Conservation (phyloP, 1,140 invertebrate species). For the Drosophila nigrodunni region DNA sequence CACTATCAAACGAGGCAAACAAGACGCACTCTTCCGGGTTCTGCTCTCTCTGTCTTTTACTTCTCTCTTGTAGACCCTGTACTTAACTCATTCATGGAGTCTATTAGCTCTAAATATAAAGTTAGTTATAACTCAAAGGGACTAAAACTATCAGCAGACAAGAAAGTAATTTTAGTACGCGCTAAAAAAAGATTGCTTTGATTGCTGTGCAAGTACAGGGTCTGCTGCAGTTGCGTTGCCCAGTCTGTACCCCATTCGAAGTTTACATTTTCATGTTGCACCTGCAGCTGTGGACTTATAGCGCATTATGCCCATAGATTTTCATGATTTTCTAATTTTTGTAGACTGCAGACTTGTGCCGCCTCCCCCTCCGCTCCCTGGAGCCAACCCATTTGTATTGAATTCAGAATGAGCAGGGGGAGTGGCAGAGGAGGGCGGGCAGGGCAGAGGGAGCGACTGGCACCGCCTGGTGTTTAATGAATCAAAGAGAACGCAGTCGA, state of each 20-base stretch:
- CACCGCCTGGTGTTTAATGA: slow-evolving; percentile 56
- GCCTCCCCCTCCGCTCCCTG: background rate
- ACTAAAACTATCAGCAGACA: too few species aligned
- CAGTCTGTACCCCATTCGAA: slow-evolving; percentile 32
- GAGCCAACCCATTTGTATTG: slow-evolving; percentile 16
- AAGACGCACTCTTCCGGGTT: slow-evolving; percentile 73
- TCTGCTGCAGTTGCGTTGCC: too few species aligned
- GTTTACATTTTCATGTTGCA: slow-evolving; percentile 67
- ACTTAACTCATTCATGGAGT: background rate
- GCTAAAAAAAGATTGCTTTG: too few species aligned
- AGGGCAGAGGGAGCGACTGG: background rate
- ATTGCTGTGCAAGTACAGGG: too few species aligned
- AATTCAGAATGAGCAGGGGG: slow-evolving; percentile 8
- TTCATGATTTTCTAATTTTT: slow-evolving; percentile 74
- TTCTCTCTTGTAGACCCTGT: background rate
- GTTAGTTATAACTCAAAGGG: too few species aligned
- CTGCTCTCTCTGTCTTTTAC: slow-evolving; percentile 22
- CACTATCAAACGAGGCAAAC: slow-evolving; percentile 36
- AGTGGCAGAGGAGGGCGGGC: background rate
- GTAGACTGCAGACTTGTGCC: slow-evolving; percentile 40
- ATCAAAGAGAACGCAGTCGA: slow-evolving; percentile 62
- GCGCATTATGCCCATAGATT: slow-evolving; percentile 66
- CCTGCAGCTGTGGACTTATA: slow-evolving; percentile 75
- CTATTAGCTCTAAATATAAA: too few species aligned
- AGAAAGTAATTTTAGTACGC: too few species aligned